Percentiles rank a stretch among this genome's conserved stretches.
Evolutionary conservation across 2,888 invertebrate species (phyloP).

Genomic region (Periphyllus acericola): DNA sequence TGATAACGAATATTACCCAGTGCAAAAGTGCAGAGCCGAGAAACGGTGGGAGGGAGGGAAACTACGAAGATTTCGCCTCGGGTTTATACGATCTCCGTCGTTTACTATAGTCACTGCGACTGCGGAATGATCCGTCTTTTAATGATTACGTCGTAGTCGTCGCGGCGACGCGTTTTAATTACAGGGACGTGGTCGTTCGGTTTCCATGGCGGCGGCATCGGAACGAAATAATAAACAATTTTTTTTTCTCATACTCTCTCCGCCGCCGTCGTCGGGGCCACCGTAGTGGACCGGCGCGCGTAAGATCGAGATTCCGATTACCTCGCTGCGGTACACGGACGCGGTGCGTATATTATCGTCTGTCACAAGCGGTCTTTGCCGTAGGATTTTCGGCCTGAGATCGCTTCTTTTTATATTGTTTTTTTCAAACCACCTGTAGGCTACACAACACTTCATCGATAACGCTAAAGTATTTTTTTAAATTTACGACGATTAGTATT

Average conservation of each 20-base stretch:
- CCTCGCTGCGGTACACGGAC: neutral
- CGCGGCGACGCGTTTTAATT: constrained; percentile 31
- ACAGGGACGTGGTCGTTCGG: neutral
- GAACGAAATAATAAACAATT: neutral
- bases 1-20: no score
- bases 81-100: neutral
- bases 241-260: neutral
- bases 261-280: neutral
- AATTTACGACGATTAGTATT: no score
- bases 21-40: no score
- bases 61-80: neutral
- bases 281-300: neutral
- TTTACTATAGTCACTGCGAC: neutral
- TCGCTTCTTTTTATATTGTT: no score
- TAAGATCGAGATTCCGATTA: neutral
- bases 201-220: neutral
- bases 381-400: no score
- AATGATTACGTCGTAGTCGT: constrained; percentile 22
- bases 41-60: no score
- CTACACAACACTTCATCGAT: no score
- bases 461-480: no score
- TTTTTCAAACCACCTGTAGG: no score
- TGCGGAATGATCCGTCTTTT: neutral
- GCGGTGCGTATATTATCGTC: neutral
- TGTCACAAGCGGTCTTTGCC: neutral